Base-by-base conservation (phyloP, 2,888 invertebrate species). In the Julus scandinavius region DNA sequence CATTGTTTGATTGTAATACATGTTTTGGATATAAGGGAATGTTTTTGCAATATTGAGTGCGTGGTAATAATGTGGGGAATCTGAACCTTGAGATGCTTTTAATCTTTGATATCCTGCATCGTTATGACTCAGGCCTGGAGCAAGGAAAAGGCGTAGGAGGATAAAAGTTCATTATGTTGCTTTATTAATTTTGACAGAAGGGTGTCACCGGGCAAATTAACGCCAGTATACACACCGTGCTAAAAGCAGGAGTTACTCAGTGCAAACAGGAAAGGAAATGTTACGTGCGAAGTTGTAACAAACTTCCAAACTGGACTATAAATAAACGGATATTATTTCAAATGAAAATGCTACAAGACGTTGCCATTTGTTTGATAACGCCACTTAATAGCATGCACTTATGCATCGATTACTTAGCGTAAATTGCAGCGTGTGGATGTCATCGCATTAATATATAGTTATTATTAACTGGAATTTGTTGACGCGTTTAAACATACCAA, bases 151-250 rank as follows among this genome's bases (percentile, higher is more conserved):
- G 20, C 72, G 72, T 72, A 72, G 72, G 72, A 72, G n/a, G 72
- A 72, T 72, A 72, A 72, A 72, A 72, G 29, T 20, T 72, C 72
- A 29, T 72, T 72, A 72, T 72, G 72, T 7, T 72, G 20, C 72
- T 72, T 72, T 72, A 29, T 72, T 72, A 72, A 72, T 72, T 72
- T 72, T 72, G 72, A 72, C 72, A 29, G 72, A 29, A 72, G 72
- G 11, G 72, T 72, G 72, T 72, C 72, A 72, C 29, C 29, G 11
- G 7, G 72, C 20, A 72, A 9, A 29, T 72, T 29, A 29, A 0
- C 1, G 1, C 20, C 9, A 9, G 11, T 20, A 72, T 72, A 29
- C 29, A 72, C 72, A 29, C 3, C 20, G 6, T 13, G n/a, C 63
- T 63, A 63, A 63, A 63, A 63, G 63, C 63, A 63, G 63, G 13